phyloP scores from a whole-genome alignment of 2,113 vertebrate species.

The Urocynchramus pylzowi region DNA sequence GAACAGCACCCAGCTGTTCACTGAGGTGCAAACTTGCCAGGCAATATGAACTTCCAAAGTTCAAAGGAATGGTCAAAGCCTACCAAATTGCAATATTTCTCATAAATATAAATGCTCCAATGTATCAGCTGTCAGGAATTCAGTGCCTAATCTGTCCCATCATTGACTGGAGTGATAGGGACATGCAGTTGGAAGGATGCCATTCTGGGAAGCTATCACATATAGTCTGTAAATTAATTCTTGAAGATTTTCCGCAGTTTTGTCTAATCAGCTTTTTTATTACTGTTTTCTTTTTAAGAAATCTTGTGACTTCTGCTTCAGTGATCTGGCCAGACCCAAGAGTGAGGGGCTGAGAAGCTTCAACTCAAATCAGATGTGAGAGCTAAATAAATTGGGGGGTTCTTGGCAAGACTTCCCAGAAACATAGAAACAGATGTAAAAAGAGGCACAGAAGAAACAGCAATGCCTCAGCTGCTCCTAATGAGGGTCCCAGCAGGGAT shows the following conservation, averaged over 20 bases:
- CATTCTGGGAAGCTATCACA: background rate
- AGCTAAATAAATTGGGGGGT: conserved; percentile 7
- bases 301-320: conserved; percentile 17
- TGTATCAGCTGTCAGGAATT: background rate
- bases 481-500: background rate
- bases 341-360: background rate
- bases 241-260: background rate
- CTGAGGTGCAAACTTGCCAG: background rate
- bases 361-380: conserved; percentile 1
- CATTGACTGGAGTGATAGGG: background rate
- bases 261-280: background rate
- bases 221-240: background rate
- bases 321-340: background rate
- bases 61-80: background rate
- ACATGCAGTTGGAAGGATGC: background rate
- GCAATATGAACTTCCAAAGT: background rate
- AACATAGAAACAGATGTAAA: conserved; percentile 32
- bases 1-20: background rate
- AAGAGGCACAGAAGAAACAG: background rate
- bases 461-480: background rate
- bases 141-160: background rate
- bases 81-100: background rate
- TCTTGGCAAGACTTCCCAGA: conserved; percentile 28
- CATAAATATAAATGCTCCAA: background rate
- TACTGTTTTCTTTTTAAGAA: background rate